Percentiles rank a stretch among this genome's conserved stretches.
phyloP scores from a whole-genome alignment of 2,888 invertebrate genomes.

The Dinocampus coccinellae region DNA sequence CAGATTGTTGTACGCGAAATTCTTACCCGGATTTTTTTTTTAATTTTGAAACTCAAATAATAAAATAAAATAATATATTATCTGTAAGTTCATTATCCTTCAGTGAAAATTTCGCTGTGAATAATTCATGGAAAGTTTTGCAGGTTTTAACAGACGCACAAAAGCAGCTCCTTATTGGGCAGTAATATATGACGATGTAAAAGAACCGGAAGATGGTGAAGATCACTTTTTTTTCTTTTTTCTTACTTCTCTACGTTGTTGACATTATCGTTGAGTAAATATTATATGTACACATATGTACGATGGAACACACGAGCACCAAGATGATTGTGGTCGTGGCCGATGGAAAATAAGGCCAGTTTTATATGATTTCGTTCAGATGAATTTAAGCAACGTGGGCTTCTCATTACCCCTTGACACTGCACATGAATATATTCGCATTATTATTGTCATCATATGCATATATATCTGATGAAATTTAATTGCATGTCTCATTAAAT shows the following conservation, averaged over 20 bases:
- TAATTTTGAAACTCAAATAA: no score
- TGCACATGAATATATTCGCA: conserved; percentile 15
- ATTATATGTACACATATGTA: neutral
- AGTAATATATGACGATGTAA: conserved; percentile 41
- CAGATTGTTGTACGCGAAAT: no score
- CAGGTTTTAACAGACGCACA: conserved; percentile 39
- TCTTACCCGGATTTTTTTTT: no score
- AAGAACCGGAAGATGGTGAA: neutral
- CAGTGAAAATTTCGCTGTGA: conserved; percentile 31
- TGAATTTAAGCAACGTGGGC: conserved; percentile 40
- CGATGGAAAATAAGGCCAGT: conserved; percentile 39
- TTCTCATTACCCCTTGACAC: conserved; percentile 45
- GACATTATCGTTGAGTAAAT: neutral
- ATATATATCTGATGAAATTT: conserved; percentile 52
- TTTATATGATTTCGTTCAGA: conserved; percentile 49
- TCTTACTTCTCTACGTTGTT: neutral
- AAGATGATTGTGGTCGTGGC: conserved; percentile 28
- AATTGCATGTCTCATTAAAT: conserved; percentile 63
- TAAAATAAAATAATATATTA: conserved; percentile 48
- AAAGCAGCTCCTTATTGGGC: conserved; percentile 44
- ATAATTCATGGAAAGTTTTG: conserved; percentile 46
- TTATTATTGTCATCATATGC: neutral
- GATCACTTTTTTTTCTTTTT: neutral
- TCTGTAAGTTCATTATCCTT: conserved; percentile 31
- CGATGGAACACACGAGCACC: conserved; percentile 29